These are phyloP conservation scores for Pemphredon lugubris DNA, from an alignment of 2,888 invertebrate genomes.

Conservation along the genomic window DNA sequence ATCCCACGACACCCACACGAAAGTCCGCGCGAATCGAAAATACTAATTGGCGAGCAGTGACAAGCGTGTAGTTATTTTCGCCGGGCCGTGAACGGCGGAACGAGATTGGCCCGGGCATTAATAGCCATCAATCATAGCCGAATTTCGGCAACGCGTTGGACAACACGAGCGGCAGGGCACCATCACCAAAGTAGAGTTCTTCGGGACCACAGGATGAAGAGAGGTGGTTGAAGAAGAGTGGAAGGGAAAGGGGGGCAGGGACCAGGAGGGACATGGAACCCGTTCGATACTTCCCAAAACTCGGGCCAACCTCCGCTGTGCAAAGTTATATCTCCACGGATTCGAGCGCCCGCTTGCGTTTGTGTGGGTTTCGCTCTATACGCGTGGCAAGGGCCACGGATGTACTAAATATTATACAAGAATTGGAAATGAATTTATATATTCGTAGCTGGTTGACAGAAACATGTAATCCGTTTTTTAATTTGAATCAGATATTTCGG, in stretches of 20 bases:
- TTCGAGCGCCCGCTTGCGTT: conserved; percentile 2
- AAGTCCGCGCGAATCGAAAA: neutral
- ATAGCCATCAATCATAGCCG: conserved; percentile 80
- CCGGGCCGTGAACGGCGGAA: neutral
- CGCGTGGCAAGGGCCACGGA: no score
- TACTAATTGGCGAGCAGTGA: neutral
- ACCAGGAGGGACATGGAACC: conserved; percentile 61
- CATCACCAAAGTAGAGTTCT: conserved; percentile 80
- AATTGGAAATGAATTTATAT: no score
- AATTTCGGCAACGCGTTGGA: conserved; percentile 81
- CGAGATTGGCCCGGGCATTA: conserved; percentile 75
- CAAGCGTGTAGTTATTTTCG: neutral
- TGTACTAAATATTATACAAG: no score
- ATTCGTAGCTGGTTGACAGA: no score
- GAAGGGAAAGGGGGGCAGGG: conserved; percentile 52
- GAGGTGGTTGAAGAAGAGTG: no score
- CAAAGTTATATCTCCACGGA: conserved; percentile 9
- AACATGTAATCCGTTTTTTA: no score
- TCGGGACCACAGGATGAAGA: conserved; percentile 68
- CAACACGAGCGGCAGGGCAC: conserved; percentile 80
- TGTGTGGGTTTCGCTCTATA: no score
- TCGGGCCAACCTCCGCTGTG: conserved; percentile 61
- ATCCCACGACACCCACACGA: neutral
- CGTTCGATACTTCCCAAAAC: conserved; percentile 77
- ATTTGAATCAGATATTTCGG: no score